A percentile compares a stretch with the other conserved stretches of the same genome.
phyloP scores from a whole-genome alignment of 2,888 invertebrate species.

The Agrochola circellaris region DNA sequence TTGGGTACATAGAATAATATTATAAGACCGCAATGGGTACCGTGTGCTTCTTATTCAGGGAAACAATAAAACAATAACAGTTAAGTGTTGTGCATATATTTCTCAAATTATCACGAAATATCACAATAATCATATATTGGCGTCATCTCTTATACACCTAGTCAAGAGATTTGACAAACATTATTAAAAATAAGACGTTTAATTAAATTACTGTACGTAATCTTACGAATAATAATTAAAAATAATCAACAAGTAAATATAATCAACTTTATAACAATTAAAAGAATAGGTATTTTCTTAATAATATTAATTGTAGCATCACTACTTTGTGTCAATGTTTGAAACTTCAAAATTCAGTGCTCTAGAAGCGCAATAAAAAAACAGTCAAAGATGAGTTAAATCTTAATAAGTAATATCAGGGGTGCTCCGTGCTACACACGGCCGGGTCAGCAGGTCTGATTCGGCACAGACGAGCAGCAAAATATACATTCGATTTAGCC shows the following conservation, averaged over 20 bases:
- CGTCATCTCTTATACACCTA: constrained; percentile 12
- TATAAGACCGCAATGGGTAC: too few relatives aligned
- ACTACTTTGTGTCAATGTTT: constrained; percentile 6
- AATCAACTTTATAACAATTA: constrained; percentile 27
- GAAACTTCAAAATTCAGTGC: background rate
- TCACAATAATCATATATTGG: background rate
- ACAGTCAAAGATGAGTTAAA: background rate
- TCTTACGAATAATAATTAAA: constrained; percentile 14
- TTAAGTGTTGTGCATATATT: background rate
- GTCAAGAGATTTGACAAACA: constrained; percentile 10
- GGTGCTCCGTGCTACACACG: too few relatives aligned
- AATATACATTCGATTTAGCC: background rate
- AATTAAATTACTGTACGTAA: background rate
- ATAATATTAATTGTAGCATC: background rate
- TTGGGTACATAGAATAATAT: too few relatives aligned
- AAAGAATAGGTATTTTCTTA: constrained; percentile 9
- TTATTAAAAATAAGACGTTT: background rate
- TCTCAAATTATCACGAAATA: background rate
- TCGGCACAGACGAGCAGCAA: background rate
- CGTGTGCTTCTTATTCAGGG: background rate
- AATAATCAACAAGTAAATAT: constrained; percentile 44
- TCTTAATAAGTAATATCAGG: background rate
- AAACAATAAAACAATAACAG: background rate
- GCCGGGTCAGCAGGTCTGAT: background rate
- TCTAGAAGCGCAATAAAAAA: background rate